Conservation (phyloP, 2,797 vertebrate species). For the Lepus oiostolus region DNA sequence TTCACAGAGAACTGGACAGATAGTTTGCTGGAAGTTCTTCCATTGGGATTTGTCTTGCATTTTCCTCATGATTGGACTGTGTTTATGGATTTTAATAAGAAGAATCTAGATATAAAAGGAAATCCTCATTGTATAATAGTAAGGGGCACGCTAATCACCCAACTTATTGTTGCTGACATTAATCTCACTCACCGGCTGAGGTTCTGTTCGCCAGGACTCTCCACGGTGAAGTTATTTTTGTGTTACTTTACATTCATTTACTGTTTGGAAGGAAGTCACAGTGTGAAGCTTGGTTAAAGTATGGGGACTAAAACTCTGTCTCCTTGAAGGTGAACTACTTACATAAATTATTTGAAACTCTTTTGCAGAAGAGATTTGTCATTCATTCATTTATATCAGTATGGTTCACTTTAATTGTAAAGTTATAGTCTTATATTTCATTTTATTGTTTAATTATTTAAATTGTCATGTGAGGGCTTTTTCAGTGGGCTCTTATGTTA, state of each 20-base stretch:
- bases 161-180: background rate
- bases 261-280: background rate
- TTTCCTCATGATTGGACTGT: background rate
- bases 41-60: background rate
- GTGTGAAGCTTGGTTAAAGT: background rate
- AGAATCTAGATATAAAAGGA: background rate
- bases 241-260: background rate
- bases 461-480: background rate
- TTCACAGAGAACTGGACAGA: background rate
- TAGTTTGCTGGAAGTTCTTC: background rate
- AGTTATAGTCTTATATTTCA: background rate
- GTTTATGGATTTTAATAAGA: background rate
- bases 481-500: background rate
- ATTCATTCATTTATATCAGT: background rate
- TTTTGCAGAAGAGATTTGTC: background rate
- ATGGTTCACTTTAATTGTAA: background rate
- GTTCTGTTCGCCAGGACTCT: background rate
- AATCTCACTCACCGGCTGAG: background rate
- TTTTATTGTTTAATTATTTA: background rate
- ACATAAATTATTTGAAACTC: background rate
- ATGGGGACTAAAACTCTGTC: background rate
- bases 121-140: background rate
- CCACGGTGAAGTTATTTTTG: background rate
- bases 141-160: background rate
- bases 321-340: background rate